Evolutionary conservation across 2,113 vertebrate genomes (phyloP), one percentile per base, ranked within the genome.

Genomic region (Neolamprologus brichardi): DNA sequence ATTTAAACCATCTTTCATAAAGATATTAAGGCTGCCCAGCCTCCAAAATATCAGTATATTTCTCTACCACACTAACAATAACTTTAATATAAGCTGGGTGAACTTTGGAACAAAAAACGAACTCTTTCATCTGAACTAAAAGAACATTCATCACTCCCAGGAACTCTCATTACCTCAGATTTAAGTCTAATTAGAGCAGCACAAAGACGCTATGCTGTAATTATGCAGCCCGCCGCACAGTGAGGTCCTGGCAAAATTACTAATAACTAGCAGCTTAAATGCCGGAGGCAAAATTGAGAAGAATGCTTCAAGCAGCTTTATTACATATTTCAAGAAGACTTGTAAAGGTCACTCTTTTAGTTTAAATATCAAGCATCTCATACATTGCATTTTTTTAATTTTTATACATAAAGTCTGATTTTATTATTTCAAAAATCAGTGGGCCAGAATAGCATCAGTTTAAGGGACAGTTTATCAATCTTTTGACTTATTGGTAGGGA

Each of bases 91-190:
- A 87, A 93, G 79, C 86, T 58, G 10, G 82, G 53, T 70, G 81
- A 62, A 78, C 79, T 13, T n/a, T 39, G 81, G 81, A 86, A 91
- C 81, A 93, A 90, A 94, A 67, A 87, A 89, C 15, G 53, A 75
- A 79, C 89, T 85, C 87, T 92, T 87, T 94, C 88, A 93, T 88
- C 82, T 60, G 81, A 13, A 52, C 82, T 23, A n/a, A 41, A 56
- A 60, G 82, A 86, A 75, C 89, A 80, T 88, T 87, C 91, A 91
- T 93, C 92, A 81, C 86, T 62, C 82, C 53, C 85, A 56, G 53
- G 54, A 46, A 34, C 87, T 85, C 85, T 93, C 89, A 93, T 93
- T 88, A 92, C 80, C 83, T 88, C 81, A 87, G 90, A 85, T 88
- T 93, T 91, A 93, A 75, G 49, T 88, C 79, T 89, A 87, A 89